Conservation (phyloP, 2,888 invertebrate species). For the Diarsia rubi region DNA sequence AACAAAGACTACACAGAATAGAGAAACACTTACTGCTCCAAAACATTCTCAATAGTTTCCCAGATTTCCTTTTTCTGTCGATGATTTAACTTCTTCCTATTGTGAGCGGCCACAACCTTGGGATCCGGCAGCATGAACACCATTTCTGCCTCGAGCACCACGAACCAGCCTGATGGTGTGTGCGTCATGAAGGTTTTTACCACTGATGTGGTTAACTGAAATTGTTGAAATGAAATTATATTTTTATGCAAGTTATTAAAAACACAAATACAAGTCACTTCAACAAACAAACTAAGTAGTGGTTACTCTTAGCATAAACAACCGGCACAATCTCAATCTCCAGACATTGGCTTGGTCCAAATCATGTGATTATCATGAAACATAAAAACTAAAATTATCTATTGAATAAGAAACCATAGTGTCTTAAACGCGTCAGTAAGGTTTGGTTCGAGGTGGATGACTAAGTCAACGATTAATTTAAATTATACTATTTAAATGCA, state of each 20-base stretch:
- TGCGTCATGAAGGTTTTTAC: conserved; percentile 91
- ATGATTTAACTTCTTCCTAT: conserved; percentile 81
- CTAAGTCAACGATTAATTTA: background rate
- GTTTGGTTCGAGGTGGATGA: background rate
- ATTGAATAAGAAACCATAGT: background rate
- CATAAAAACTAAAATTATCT: background rate
- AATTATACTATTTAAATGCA: background rate
- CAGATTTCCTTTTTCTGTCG: conserved; percentile 90
- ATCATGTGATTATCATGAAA: background rate
- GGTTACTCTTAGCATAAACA: background rate
- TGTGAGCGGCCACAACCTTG: conserved; percentile 77
- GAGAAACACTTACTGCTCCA: conserved; percentile 82
- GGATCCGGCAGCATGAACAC: conserved; percentile 89
- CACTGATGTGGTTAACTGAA: conserved; percentile 89
- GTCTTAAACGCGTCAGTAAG: background rate
- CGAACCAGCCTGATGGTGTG: conserved; percentile 90
- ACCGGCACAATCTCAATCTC: background rate
- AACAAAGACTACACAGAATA: background rate
- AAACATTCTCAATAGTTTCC: conserved; percentile 81
- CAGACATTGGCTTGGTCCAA: background rate
- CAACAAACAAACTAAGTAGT: background rate
- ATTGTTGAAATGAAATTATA: background rate
- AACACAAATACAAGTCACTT: background rate
- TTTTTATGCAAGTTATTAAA: background rate
- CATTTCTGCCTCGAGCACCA: conserved; percentile 91